Percentiles rank a stretch among this genome's conserved stretches.
Conservation (phyloP, 2,113 vertebrate genomes). For the Sphyrna mokarran region DNA sequence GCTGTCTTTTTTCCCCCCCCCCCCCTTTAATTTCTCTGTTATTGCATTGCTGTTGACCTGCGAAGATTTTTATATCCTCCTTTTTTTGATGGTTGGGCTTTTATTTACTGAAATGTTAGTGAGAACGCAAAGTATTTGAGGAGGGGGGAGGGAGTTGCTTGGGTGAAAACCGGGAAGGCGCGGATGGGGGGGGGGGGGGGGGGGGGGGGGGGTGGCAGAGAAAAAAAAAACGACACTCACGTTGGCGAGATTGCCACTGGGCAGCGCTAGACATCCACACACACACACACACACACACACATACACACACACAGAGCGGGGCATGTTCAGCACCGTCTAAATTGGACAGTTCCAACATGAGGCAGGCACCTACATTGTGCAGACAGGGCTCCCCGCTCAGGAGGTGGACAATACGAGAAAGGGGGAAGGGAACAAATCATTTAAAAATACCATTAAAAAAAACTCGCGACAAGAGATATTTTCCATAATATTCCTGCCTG, state of each 20-base stretch:
- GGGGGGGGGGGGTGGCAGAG: neutral
- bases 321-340: constrained; percentile 10
- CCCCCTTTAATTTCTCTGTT: too few relatives aligned
- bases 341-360: neutral
- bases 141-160: neutral
- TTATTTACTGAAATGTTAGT: neutral
- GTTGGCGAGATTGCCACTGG: constrained; percentile 7
- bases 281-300: neutral
- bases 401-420: neutral
- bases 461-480: neutral
- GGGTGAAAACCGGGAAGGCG: neutral
- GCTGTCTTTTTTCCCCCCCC: neutral
- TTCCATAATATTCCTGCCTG: neutral
- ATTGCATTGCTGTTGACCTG: neutral
- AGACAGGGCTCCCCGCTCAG: neutral
- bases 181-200: neutral
- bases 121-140: constrained; percentile 13
- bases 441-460: too few relatives aligned
- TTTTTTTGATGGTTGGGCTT: neutral
- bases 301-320: neutral
- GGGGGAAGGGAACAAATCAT: neutral
- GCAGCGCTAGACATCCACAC: constrained; percentile 34
- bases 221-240: neutral
- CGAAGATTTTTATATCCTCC: neutral
- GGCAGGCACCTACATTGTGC: neutral